Base-by-base conservation (phyloP, 2,113 vertebrate genomes). In the Rhinichthys klamathensis region DNA sequence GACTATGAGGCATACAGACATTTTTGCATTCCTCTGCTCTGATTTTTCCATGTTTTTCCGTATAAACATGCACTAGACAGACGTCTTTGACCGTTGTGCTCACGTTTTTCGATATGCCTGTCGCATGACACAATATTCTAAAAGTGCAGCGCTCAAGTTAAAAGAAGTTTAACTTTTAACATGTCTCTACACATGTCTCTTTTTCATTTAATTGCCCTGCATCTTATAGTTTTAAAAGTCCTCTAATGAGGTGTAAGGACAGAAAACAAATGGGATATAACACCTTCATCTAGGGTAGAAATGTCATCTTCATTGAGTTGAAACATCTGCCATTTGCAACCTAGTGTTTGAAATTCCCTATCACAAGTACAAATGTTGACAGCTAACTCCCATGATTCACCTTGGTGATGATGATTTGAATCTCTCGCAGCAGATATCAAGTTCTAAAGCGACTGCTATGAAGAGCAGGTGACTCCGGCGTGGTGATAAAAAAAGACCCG, bases 331-430 rank as follows among this genome's bases (percentile, higher is more conserved):
- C 56, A 23, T 54, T 84, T 86, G 77, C 27, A 80, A 18, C 25
- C 61, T 80, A 32, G n/a, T 27, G 16, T 72, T 88, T 75, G 27
- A 78, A 32, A 32, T 27, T 12, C 11, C 9, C 30, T 72, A 74
- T 38, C 25, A 80, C 38, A 49, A 76, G 82, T 58, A 85, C n/a
- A 87, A 25, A 89, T 78, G 69, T 51, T 85, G 75, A 87, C 89
- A 44, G 25, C 32, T 44, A 73, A 65, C 60, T 21, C 74, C 30
- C 10, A 61, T 63, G 54, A 87, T 65, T 74, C 75, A 76, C 65
- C 67, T 49, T 75, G 60, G 56, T 78, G 63, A 41, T 54, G 16
- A 80, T 80, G 69, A 86, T 79, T 81, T 76, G 49, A 76, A 74
- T 84, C 76, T 35, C 77, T 87, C 74, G n/a, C 80, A 81, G 70